phyloP scores from a whole-genome alignment of 1,140 invertebrate species.

The Latrodectus geometricus region DNA sequence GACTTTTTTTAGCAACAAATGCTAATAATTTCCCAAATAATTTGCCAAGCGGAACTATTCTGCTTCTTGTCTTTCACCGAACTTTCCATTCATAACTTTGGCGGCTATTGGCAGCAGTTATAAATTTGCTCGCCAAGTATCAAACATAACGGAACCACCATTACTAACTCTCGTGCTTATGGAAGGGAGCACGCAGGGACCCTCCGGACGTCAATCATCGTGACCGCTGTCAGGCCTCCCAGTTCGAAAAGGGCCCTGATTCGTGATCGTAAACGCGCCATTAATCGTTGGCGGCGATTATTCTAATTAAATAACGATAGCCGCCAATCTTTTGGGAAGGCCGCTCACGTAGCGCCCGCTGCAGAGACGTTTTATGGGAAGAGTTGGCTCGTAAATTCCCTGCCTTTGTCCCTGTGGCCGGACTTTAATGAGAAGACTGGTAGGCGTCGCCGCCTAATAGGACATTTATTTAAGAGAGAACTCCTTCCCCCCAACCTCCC shows the following conservation, averaged over 20 bases:
- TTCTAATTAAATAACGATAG: constrained; percentile 59
- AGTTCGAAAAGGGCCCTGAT: constrained; percentile 16
- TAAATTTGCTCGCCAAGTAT: neutral
- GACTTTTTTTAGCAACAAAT: no score
- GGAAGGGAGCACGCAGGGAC: neutral
- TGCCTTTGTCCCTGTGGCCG: constrained; percentile 11
- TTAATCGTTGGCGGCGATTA: constrained; percentile 59
- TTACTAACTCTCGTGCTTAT: neutral
- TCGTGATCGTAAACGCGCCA: constrained; percentile 52
- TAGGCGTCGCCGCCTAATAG: constrained; percentile 39
- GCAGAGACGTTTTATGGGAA: constrained; percentile 31
- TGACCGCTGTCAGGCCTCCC: constrained; percentile 32
- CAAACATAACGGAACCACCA: neutral
- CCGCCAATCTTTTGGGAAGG: constrained; percentile 25
- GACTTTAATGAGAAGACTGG: constrained; percentile 47
- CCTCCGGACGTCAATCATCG: constrained; percentile 22
- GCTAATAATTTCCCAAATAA: no score
- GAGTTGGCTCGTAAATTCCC: constrained; percentile 37
- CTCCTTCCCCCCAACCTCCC: neutral
- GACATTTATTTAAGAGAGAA: neutral
- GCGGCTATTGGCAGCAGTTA: neutral
- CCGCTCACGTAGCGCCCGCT: constrained; percentile 37
- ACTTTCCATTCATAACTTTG: no score
- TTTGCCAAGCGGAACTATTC: no score
- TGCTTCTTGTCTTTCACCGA: no score